phyloP scores from a whole-genome alignment of 2,113 vertebrate species.

The Pachycephala philippinensis region DNA sequence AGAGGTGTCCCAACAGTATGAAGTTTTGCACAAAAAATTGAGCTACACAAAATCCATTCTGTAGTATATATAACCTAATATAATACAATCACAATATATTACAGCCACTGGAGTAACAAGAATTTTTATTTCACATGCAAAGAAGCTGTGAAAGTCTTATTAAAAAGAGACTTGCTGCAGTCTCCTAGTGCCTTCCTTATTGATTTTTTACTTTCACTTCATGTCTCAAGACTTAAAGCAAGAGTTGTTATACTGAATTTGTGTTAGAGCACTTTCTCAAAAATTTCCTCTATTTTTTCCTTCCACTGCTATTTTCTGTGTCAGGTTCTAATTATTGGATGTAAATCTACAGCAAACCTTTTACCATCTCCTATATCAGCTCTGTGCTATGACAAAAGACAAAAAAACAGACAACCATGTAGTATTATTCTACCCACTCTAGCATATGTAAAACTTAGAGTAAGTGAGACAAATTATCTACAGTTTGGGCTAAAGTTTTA shows the following conservation, averaged over 20 bases:
- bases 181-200: not conserved
- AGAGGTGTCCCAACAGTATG: not conserved
- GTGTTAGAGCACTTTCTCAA: not conserved
- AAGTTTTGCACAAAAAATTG: not conserved
- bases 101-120: not conserved
- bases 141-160: not conserved
- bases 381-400: not conserved
- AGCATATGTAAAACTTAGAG: not conserved
- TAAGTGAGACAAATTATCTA: not conserved
- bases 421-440: not conserved
- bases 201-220: not conserved
- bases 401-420: rapidly evolving
- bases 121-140: not conserved
- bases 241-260: not conserved
- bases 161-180: not conserved
- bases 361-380: not conserved
- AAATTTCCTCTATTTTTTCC: not conserved
- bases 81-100: not conserved
- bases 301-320: not conserved
- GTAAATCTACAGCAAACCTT: not conserved
- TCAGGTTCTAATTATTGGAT: not conserved
- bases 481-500: not conserved
- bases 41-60: not conserved
- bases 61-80: not conserved
- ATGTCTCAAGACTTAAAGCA: not conserved